Base-by-base conservation (phyloP, 37 sponge, comb jelly and placozoan genomes). In the Ephydatia muelleri region DNA sequence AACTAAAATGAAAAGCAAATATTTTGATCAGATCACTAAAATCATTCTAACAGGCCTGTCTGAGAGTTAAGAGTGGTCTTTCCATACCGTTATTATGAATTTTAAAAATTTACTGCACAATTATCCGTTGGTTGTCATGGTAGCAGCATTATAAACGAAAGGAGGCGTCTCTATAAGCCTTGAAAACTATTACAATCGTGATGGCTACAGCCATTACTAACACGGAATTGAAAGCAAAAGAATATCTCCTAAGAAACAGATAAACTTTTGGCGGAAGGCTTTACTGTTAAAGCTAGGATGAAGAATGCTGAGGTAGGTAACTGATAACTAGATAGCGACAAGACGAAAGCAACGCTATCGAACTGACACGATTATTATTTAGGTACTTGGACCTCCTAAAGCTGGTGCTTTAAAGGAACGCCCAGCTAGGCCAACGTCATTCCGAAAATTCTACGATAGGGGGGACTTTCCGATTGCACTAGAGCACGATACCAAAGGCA, bases 401-500 rank as follows among this genome's bases (percentile, higher is more conserved):
- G 95, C 95, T 71, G 97, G 95, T 23, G 99, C 99, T 11, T 83
- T 89, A 71, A 88, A 88, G 77, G 92, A 92, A 35, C 57, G 96
- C 12, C 93, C 95, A 22, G 74, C 93, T 5, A 93, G 91, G 67
- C 88, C 91, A 29, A 98, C 99, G 2, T 84, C 89, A 27, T 98
- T 98, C 84, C 86, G 93, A 49, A 98, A 98, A 84, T 98, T 96
- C 82, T 98, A 98, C 78, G 99, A 98, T 37, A 78, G 99, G 65
- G 99, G 99, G 29, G 99, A 98, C 72, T 98, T 98, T 68, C 99
- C 99, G 29, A 96, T 98, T 77, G 95, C 97, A 8, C 84, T 98
- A 49, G 99, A 98, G 81, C 96, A 98, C 84, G 99, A 98, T 84
- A 93, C 96, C 35, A 98, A 98, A 87, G 99, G 99, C 1, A 98